Conservation (phyloP, 2,797 vertebrate genomes). For the Morus bassanus region DNA sequence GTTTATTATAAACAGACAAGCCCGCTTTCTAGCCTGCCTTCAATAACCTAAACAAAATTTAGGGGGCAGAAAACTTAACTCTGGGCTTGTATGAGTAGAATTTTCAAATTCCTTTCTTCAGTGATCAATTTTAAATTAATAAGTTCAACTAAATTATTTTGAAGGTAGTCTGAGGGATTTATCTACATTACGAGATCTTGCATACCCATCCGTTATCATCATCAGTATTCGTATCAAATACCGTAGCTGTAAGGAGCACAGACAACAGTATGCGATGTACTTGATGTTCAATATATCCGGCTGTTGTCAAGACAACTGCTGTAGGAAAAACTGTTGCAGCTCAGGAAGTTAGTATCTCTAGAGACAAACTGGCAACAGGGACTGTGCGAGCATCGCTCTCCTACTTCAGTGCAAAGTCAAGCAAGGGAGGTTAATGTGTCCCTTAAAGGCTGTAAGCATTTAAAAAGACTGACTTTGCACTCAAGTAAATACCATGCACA, state of each 20-base stretch:
- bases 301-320: neutral
- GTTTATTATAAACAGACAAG: neutral
- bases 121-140: neutral
- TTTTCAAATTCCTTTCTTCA: neutral
- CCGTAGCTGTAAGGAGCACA: neutral
- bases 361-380: neutral
- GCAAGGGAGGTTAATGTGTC: neutral
- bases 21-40: neutral
- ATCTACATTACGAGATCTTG: neutral
- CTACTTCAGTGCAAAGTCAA: neutral
- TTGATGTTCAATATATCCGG: rapidly evolving
- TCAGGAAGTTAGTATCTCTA: neutral
- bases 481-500: neutral
- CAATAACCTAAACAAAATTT: neutral
- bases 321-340: neutral
- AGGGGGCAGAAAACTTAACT: neutral
- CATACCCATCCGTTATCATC: neutral
- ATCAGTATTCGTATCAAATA: neutral
- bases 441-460: neutral
- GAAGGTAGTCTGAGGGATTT: neutral
- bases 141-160: neutral
- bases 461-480: neutral
- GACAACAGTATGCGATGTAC: neutral
- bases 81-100: neutral
- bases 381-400: neutral